Percentiles rank a stretch among this genome's conserved stretches.
phyloP scores from a whole-genome alignment of 2,797 vertebrate species.

The Phrynocephalus forsythii region DNA sequence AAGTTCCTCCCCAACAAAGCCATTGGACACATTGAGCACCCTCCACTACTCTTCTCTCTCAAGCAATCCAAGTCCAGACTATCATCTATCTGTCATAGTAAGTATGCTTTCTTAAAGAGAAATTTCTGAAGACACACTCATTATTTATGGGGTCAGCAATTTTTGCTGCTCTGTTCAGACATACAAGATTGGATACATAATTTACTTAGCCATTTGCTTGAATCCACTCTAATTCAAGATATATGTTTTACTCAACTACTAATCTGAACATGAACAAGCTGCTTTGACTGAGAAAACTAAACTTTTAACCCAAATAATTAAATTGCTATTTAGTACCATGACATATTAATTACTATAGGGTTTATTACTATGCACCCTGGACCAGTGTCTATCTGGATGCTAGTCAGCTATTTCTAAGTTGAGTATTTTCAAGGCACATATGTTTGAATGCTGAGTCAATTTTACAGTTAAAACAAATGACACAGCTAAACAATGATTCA shows the following conservation, averaged over 20 bases:
- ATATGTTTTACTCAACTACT: not conserved
- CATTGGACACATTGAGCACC: not conserved
- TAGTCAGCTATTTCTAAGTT: constrained; percentile 13
- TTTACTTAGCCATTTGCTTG: constrained; percentile 24
- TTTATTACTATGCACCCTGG: not conserved
- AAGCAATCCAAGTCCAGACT: constrained; percentile 9
- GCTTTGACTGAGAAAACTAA: not conserved
- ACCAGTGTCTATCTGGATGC: not conserved
- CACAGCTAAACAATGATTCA: constrained; percentile 42
- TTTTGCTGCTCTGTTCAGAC: constrained; percentile 4
- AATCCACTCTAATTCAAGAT: not conserved
- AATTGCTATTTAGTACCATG: not conserved
- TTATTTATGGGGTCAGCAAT: constrained; percentile 5
- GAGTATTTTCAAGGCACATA: constrained; percentile 11
- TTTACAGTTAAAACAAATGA: constrained; percentile 44
- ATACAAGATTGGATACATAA: constrained; percentile 25
- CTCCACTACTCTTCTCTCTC: constrained; percentile 31
- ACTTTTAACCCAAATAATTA: accelerated
- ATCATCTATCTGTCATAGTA: constrained; percentile 11
- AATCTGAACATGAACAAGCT: not conserved
- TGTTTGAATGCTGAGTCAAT: constrained; percentile 40
- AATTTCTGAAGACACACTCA: not conserved
- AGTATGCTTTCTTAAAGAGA: not conserved
- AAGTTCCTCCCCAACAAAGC: constrained; percentile 24
- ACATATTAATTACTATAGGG: not conserved